phyloP scores from a whole-genome alignment of 1,140 invertebrate species.

The Dendrolimus kikuchii region DNA sequence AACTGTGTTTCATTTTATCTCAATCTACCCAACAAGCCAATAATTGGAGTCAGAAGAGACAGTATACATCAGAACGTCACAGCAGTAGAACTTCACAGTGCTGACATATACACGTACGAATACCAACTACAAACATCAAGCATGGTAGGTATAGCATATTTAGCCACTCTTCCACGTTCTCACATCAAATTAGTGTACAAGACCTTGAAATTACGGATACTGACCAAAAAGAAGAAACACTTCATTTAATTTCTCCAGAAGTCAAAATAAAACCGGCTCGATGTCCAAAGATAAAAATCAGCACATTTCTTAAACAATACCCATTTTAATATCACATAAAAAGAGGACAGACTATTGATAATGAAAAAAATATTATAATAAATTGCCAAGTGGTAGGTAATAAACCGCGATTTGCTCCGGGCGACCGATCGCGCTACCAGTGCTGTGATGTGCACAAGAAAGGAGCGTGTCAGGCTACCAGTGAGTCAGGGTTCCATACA shows the following conservation, averaged over 20 bases:
- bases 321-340: conserved; percentile 66
- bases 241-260: no score
- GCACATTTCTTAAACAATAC: conserved; percentile 69
- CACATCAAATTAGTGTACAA: no score
- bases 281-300: conserved; percentile 44
- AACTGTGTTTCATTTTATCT: no score
- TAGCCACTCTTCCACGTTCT: no score
- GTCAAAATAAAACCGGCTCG: conserved; percentile 2
- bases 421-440: conserved; percentile 63
- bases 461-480: conserved; percentile 10
- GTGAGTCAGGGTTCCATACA: conserved; percentile 5
- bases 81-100: no score
- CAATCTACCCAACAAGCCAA: conserved; percentile 22
- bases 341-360: conserved; percentile 63
- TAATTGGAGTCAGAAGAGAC: no score
- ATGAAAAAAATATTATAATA: conserved; percentile 71
- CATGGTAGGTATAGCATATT: no score
- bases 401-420: conserved; percentile 66
- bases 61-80: no score
- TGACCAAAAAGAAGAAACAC: no score
- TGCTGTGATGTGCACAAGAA: conserved; percentile 38
- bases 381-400: conserved; percentile 62
- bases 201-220: no score
- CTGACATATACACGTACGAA: no score
- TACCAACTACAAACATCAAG: no score